These are phyloP conservation scores for Anseranas semipalmata DNA, from an alignment of 2,113 vertebrate species.

Conservation along the genomic window DNA sequence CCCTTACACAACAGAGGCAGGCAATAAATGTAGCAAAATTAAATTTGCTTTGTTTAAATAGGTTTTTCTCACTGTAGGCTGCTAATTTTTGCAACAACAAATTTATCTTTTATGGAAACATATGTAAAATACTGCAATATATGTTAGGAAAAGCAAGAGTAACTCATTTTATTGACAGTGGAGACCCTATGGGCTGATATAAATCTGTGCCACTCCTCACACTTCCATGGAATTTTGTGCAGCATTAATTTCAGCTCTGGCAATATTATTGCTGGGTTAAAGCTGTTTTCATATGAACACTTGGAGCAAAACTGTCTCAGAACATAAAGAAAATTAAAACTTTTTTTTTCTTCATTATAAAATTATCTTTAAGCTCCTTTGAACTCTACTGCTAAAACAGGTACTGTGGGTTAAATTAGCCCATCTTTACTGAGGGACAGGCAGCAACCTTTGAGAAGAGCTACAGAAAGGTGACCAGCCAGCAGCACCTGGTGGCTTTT, in stretches of 20 bases:
- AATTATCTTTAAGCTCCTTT: neutral
- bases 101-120: neutral
- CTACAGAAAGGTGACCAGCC: neutral
- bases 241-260: neutral
- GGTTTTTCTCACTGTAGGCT: neutral
- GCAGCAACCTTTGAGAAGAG: neutral
- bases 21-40: neutral
- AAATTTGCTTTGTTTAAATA: neutral
- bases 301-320: neutral
- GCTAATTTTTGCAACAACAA: neutral
- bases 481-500: rapidly evolving
- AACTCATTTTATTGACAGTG: rapidly evolving
- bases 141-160: neutral
- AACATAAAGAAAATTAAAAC: neutral
- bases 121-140: neutral
- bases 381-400: neutral
- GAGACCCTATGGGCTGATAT: neutral
- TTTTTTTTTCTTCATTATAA: neutral
- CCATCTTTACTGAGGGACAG: neutral
- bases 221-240: neutral
- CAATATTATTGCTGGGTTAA: neutral
- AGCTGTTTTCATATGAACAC: neutral
- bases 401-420: neutral
- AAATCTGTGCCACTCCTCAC: neutral
- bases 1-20: neutral